Percentiles rank a stretch among this genome's conserved stretches.
Evolutionary conservation across 2,113 vertebrate genomes (phyloP).

Genomic region (Furnarius figulus): DNA sequence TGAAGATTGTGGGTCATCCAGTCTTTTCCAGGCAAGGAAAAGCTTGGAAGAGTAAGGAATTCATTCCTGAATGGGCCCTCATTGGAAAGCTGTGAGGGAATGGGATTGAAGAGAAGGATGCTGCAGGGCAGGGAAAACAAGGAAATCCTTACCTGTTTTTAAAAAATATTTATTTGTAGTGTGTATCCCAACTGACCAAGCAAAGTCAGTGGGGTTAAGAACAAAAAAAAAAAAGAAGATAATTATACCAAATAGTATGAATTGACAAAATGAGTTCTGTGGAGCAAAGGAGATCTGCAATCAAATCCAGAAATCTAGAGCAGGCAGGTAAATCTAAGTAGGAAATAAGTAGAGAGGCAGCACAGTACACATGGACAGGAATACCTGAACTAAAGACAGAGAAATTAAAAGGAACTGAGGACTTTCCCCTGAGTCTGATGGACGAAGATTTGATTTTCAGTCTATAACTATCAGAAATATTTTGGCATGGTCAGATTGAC

Average conservation of each 20-base stretch:
- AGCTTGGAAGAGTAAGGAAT: background rate
- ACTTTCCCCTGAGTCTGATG: background rate
- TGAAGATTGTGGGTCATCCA: background rate
- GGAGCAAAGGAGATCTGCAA: background rate
- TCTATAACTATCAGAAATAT: background rate
- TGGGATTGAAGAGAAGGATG: background rate
- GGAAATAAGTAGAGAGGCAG: background rate
- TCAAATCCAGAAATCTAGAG: background rate
- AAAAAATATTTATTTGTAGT: constrained; percentile 9
- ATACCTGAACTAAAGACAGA: background rate
- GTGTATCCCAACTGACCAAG: background rate
- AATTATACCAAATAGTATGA: background rate
- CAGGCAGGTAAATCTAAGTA: background rate
- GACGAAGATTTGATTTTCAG: background rate
- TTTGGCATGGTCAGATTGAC: background rate
- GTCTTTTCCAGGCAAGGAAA: background rate
- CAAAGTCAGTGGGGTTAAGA: background rate
- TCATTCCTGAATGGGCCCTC: background rate
- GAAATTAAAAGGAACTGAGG: background rate
- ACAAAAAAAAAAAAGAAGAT: background rate
- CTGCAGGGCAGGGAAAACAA: background rate
- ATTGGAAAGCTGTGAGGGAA: background rate
- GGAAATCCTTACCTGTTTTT: background rate
- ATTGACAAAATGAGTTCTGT: background rate
- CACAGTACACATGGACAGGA: accelerated